Conservation (phyloP, 2,888 invertebrate species). For the Lepidocyrtoides sp. region DNA sequence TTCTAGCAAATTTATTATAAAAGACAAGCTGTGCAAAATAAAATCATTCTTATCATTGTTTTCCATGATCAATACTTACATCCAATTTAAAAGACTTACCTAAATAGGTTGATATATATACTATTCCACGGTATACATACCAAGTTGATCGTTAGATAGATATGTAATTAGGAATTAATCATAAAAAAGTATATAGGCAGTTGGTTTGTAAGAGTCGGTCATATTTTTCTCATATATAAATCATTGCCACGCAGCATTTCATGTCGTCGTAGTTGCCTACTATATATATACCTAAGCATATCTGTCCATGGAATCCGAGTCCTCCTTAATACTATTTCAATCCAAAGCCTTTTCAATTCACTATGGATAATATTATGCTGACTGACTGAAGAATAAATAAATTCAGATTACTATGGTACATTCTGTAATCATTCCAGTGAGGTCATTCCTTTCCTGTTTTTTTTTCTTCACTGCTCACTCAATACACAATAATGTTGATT, state of each 20-base stretch:
- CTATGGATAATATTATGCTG: not conserved
- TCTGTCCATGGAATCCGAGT: too few relatives aligned
- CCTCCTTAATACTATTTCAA: not conserved
- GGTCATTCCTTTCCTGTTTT: constrained; percentile 70
- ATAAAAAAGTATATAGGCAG: too few relatives aligned
- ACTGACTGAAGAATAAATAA: not conserved
- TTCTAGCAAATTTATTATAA: too few relatives aligned
- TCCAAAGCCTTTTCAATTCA: not conserved
- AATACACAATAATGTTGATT: not conserved
- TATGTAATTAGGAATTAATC: too few relatives aligned
- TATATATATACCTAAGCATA: not conserved
- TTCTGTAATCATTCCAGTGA: constrained; percentile 58
- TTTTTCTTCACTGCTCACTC: not conserved
- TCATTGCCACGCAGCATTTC: not conserved
- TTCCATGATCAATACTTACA: constrained; percentile 62
- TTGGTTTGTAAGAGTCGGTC: not conserved
- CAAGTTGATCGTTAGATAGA: not conserved
- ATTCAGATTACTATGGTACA: not conserved
- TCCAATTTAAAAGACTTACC: constrained; percentile 44
- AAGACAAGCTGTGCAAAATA: too few relatives aligned
- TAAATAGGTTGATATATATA: not conserved
- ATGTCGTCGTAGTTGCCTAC: too few relatives aligned
- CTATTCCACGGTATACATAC: too few relatives aligned
- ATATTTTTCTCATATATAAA: not conserved
- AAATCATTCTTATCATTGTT: not conserved